Evolutionary conservation across 2,888 invertebrate genomes (phyloP).

Genomic region (Caenorhabditis drosophilae): DNA sequence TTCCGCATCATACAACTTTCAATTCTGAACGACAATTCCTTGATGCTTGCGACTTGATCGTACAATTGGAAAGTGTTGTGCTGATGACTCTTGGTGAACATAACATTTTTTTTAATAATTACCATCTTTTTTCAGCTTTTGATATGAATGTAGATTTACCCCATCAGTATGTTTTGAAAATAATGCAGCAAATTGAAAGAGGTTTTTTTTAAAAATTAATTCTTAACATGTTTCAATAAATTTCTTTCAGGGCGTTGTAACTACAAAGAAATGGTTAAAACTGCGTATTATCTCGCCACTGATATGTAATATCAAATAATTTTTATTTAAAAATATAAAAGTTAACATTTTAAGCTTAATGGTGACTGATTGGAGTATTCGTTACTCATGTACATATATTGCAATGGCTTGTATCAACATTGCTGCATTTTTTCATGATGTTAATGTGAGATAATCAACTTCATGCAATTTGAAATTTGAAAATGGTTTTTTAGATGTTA

Average conservation of each 20-base stretch:
- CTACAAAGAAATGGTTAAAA: slow-evolving; percentile 80
- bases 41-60: slow-evolving; percentile 86
- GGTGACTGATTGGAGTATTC: slow-evolving; percentile 95
- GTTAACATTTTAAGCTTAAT: slow-evolving; percentile 80
- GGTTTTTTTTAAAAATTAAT: slow-evolving; percentile 74
- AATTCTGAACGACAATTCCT: slow-evolving; percentile 73
- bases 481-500: no score
- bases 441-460: slow-evolving; percentile 7
- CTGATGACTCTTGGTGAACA: slow-evolving; percentile 91
- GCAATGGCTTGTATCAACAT: slow-evolving; percentile 95
- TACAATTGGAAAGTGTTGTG: slow-evolving; percentile 93
- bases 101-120: no score
- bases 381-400: slow-evolving; percentile 92
- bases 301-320: slow-evolving; percentile 77
- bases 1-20: slow-evolving; percentile 71
- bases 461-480: not conserved
- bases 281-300: slow-evolving; percentile 97
- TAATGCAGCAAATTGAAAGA: slow-evolving; percentile 88
- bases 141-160: slow-evolving; percentile 98
- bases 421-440: slow-evolving; percentile 77
- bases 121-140: slow-evolving; percentile 77
- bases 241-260: slow-evolving; percentile 1
- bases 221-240: not conserved
- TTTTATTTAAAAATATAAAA: not conserved
- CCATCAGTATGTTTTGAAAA: slow-evolving; percentile 93